phyloP scores from a whole-genome alignment of 2,888 invertebrate genomes.

The Ommatoiulus sabulosus region DNA sequence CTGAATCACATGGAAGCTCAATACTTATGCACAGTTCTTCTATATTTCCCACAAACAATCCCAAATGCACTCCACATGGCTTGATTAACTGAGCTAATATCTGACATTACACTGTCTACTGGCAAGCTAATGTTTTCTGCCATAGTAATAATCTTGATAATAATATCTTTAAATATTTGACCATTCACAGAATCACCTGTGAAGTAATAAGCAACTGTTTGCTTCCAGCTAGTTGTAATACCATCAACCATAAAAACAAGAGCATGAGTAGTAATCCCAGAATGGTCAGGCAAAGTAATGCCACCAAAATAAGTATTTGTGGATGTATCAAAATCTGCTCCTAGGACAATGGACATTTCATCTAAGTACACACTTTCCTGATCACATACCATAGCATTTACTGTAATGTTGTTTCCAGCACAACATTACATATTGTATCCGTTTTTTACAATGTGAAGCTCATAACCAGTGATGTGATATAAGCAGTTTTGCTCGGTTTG shows the following conservation, averaged over 20 bases:
- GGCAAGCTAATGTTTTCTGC: not conserved
- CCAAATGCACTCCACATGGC: slow-evolving; percentile 53
- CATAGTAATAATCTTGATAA: not conserved
- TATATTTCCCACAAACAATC: not conserved
- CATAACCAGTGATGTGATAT: not conserved
- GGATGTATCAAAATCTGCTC: slow-evolving; percentile 17
- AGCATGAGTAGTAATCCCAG: slow-evolving; percentile 45
- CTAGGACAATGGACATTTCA: slow-evolving; percentile 42
- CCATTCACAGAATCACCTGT: slow-evolving; percentile 52
- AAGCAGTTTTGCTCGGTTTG: not conserved
- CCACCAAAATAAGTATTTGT: slow-evolving; percentile 15
- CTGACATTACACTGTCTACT: not conserved
- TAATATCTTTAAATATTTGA: not conserved
- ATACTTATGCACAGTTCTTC: not conserved
- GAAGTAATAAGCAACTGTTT: slow-evolving; percentile 55
- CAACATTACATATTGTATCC: too few relatives aligned
- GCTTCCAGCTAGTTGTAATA: slow-evolving; percentile 50
- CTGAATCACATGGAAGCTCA: not conserved
- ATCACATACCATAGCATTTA: not conserved
- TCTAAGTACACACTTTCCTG: slow-evolving; percentile 47
- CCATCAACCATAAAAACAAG: slow-evolving; percentile 51
- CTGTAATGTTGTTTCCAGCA: slow-evolving; percentile 12
- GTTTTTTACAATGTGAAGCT: not conserved
- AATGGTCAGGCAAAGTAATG: slow-evolving; percentile 50
- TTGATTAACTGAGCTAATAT: slow-evolving; percentile 32